Evolutionary conservation across 2,797 vertebrate species (phyloP).

Genomic region (Nyctibius grandis): DNA sequence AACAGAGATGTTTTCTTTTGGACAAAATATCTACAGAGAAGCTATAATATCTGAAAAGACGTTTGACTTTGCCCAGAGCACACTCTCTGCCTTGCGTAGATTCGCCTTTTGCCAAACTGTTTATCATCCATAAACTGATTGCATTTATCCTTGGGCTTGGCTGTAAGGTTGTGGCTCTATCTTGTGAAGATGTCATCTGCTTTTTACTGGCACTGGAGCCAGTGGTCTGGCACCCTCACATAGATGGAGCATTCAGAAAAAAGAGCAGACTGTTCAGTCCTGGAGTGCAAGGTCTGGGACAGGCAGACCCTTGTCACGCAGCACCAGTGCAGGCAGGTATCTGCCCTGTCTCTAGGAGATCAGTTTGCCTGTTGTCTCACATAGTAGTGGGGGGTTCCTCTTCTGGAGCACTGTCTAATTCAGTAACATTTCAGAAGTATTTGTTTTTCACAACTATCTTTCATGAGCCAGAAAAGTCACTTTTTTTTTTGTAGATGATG

Average conservation of each 20-base stretch:
- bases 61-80: constrained; percentile 13
- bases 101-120: neutral
- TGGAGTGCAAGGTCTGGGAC: neutral
- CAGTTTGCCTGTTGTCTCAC: neutral
- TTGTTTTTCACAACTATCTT: neutral
- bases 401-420: neutral
- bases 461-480: neutral
- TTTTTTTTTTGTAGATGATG: neutral
- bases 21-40: neutral
- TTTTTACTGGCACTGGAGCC: neutral
- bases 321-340: neutral
- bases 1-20: neutral
- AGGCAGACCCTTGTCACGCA: neutral
- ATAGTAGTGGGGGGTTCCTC: neutral
- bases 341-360: neutral
- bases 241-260: neutral
- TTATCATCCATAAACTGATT: neutral
- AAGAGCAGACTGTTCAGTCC: neutral
- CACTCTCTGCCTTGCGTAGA: neutral
- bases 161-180: neutral
- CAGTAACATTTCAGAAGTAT: neutral
- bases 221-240: neutral
- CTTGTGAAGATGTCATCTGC: neutral
- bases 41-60: neutral
- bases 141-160: constrained; percentile 4